Evolutionary conservation across 1,140 invertebrate species (phyloP), one percentile per base, ranked within the genome.

Genomic region (Planococcus citri): DNA sequence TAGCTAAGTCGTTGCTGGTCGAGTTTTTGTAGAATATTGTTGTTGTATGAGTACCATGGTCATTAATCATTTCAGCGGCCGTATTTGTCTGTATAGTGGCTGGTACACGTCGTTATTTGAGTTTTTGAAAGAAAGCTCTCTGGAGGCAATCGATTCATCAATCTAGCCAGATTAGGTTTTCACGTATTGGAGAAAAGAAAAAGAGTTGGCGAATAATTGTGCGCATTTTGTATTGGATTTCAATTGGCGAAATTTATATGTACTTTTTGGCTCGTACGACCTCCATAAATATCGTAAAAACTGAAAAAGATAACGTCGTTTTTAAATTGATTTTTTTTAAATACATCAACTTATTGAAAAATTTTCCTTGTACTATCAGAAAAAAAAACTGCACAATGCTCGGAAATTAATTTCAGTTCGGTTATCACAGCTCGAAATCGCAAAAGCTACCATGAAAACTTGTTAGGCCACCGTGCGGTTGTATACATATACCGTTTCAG

Each of bases 241-340:
- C 12, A 51, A 51, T 51, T 51, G 17, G 17, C 6, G 17, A 51
- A 51, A 51, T 51, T n/a, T 51, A 51, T 51, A n/a, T 2, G n/a
- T 17, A 20, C 6, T 51, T 51, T 51, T 51, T 51, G 41, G 41
- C 41, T 9, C 41, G 41, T 20, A 51, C 29, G 41, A 51, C 41
- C 17, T 51, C 17, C 41, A 51, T 51, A 51, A 51, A 51, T 51
- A 6, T 51, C 41, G 41, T 20, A 3, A 20, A 20, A 51, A 33
- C 29, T n/a, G 41, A 4, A 14, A 20, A 6, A n/a, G 41, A 51
- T 51, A n/a, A 51, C 41, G 41, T 51, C 17, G 41, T 17, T 51
- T 51, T n/a, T n/a, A 51, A 51, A 51, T 51, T 51, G 41, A 51
- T 51, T 51, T 51, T 51, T 9, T 51, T n/a, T 51, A 51, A 51